These are phyloP conservation scores for Peromyscus attwateri DNA, from an alignment of 2,797 vertebrate genomes.

Conservation along the genomic window DNA sequence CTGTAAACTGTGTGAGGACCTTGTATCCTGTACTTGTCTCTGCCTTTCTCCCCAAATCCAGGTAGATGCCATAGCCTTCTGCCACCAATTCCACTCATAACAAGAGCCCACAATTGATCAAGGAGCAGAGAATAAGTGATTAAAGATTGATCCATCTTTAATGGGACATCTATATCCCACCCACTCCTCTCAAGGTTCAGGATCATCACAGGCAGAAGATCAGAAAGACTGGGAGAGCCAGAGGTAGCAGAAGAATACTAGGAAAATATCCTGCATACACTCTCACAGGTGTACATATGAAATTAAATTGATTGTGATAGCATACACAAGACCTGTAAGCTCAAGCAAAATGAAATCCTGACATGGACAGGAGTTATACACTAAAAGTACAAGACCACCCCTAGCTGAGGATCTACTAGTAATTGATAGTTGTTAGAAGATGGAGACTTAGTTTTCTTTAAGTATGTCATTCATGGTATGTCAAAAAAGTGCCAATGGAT, in stretches of 20 bases:
- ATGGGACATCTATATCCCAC: not conserved
- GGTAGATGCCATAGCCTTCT: not conserved
- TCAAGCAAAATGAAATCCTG: not conserved
- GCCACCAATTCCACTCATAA: not conserved
- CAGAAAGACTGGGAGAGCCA: not conserved
- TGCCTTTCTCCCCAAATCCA: not conserved
- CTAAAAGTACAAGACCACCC: not conserved
- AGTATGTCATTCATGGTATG: not conserved
- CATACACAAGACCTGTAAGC: not conserved
- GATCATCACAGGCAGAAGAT: not conserved
- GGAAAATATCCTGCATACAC: not conserved
- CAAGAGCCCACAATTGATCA: not conserved
- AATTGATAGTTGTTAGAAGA: not conserved
- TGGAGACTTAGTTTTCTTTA: not conserved
- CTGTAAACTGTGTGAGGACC: not conserved
- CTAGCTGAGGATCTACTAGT: not conserved
- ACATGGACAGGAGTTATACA: not conserved
- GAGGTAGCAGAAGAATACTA: not conserved
- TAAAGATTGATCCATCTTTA: not conserved
- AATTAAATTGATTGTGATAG: not conserved
- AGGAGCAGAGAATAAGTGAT: not conserved
- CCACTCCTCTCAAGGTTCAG: not conserved
- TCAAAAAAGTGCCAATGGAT: too few relatives aligned
- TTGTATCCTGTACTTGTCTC: not conserved
- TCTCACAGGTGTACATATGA: not conserved